Base-by-base conservation (phyloP, 2,113 vertebrate species). In the Petromus typicus region DNA sequence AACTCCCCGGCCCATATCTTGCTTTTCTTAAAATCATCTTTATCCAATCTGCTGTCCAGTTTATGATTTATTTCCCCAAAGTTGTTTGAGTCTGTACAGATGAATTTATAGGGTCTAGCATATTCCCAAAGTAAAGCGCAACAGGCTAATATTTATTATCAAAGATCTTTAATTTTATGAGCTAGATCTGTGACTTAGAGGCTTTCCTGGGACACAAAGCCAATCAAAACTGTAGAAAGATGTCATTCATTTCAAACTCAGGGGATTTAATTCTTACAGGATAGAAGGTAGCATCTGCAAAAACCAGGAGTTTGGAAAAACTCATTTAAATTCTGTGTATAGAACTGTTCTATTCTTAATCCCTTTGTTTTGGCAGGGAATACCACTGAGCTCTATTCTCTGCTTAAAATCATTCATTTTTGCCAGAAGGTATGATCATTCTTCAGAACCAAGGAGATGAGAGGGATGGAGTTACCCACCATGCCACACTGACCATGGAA, bases 401-500 rank as follows among this genome's bases (percentile, higher is more conserved):
- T 34, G 32, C 18, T 14, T 17, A 51, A 10, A 51, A 59, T 80
- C 16, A 43, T 67, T 89, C 71, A 45, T 83, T 79, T 91, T 59
- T 84, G 34, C 85, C 32, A 76, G 57, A 30, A 88, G 54, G 18
- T 93, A 57, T 85, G 97, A 86, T 75, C 57, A 80, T 13, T 76
- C 79, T 97, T 96, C 73, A 13, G 92, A 96, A 81, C 89, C 86
- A 97, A 89, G 95, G 94, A 97, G 93, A 86, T 67, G 67, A 0
- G n/a, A 0, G 17, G 93, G 92, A 96, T 96, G 97, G 98, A 92
- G 75, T 97, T 48, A 89, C 78, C 27, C 96, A 96, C 93, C 91
- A 43, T 90, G 96, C 17, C 0, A 51, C 93, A 89, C 81, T 45
- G 86, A 90, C 76, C 84, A 89, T 80, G 87, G 71, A 1, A 6